A percentile compares a stretch with the other conserved stretches of the same genome.
Conservation (phyloP, 2,113 vertebrate species). For the Geothlypis trichas region DNA sequence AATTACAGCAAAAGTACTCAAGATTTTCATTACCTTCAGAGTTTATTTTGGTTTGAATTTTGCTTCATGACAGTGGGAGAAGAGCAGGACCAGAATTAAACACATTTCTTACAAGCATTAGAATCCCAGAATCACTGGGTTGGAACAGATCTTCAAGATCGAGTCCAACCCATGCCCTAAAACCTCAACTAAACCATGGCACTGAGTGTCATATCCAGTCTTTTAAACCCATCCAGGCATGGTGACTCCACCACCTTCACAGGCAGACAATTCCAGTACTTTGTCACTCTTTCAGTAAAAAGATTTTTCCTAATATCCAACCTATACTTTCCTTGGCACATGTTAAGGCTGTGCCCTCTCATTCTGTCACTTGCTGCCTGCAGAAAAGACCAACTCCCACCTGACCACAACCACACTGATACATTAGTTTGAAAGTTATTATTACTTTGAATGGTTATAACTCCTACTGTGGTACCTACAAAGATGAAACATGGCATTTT, state of each 20-base stretch:
- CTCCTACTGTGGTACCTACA: not conserved
- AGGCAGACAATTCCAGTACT: not conserved
- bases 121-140: not conserved
- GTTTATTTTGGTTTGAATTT: not conserved
- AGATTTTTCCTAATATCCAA: not conserved
- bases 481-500: not conserved
- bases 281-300: not conserved
- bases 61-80: not conserved
- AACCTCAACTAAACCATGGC: not conserved
- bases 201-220: rapidly evolving
- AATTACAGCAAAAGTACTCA: not conserved
- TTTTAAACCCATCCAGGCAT: not conserved
- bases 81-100: not conserved
- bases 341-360: too few relatives aligned
- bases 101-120: not conserved
- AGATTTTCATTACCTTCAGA: not conserved
- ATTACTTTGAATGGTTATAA: not conserved
- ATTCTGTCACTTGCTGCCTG: not conserved
- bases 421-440: not conserved
- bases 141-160: not conserved
- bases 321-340: not conserved
- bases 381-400: not conserved
- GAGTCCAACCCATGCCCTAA: not conserved
- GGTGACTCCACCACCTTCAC: too few relatives aligned
- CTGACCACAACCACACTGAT: not conserved